A percentile compares a stretch with the other conserved stretches of the same genome.
Conservation (phyloP, 2,888 invertebrate genomes). For the Antheraea yamamai region DNA sequence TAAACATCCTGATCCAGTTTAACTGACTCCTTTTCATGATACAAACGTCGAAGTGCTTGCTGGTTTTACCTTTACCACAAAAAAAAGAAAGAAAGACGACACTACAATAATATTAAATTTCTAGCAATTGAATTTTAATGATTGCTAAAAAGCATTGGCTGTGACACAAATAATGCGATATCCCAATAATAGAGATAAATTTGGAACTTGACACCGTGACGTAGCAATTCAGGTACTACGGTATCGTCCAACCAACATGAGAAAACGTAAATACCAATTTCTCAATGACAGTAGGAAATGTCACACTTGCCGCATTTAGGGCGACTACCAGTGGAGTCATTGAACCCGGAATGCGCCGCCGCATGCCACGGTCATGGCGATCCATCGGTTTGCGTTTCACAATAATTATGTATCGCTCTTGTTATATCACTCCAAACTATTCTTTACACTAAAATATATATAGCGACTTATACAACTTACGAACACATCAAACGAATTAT, state of each 20-base stretch:
- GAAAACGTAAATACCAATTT: slow-evolving; percentile 8
- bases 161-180: neutral
- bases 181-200: neutral
- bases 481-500: neutral
- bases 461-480: neutral
- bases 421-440: neutral
- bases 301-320: slow-evolving; percentile 24
- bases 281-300: slow-evolving; percentile 15
- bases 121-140: neutral
- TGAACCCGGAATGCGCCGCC: slow-evolving; percentile 32
- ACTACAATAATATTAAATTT: neutral
- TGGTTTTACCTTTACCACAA: neutral
- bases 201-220: neutral
- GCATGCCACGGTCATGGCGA: slow-evolving; percentile 34
- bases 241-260: neutral
- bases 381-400: slow-evolving; percentile 31
- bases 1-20: too few species aligned
- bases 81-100: neutral
- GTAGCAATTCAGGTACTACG: neutral
- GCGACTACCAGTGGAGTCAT: slow-evolving; percentile 28
- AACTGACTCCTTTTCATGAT: too few species aligned
- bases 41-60: too few species aligned
- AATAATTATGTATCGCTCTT: neutral
- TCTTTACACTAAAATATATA: neutral
- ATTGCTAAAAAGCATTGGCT: neutral